Evolutionary conservation across 2,888 invertebrate species (phyloP).

Genomic region (Smittia sp.): DNA sequence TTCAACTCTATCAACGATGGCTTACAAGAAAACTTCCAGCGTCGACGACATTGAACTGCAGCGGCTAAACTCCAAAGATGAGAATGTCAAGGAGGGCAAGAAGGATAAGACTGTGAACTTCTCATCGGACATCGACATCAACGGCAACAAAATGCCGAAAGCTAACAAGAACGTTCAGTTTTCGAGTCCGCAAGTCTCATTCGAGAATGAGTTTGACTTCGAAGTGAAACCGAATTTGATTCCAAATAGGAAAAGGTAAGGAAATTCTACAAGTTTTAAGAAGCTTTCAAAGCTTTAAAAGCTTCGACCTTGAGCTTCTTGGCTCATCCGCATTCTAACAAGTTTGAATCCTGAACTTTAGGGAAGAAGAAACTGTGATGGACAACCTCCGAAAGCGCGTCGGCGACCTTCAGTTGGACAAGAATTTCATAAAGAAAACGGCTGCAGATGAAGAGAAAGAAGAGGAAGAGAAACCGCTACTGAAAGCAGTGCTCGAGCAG

Average conservation of each 20-base stretch:
- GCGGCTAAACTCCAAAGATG: background rate
- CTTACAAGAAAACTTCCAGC: background rate
- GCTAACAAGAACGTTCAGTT: constrained; percentile 32
- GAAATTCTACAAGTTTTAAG: background rate
- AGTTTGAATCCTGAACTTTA: constrained; percentile 30
- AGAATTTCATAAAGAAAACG: constrained; percentile 20
- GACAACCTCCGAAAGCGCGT: constrained; percentile 69
- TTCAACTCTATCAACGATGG: constrained; percentile 27
- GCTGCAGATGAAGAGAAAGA: background rate
- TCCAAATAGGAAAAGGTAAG: constrained; percentile 31
- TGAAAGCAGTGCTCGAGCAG: constrained; percentile 52
- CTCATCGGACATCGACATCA: constrained; percentile 34
- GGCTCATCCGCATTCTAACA: background rate
- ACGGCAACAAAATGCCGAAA: constrained; percentile 35
- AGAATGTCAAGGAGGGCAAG: background rate
- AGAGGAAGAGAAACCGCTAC: constrained; percentile 24
- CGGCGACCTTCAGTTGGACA: constrained; percentile 44
- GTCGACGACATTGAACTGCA: constrained; percentile 29
- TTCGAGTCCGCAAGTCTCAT: constrained; percentile 21
- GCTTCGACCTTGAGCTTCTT: background rate
- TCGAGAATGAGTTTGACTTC: constrained; percentile 31
- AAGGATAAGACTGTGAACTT: constrained; percentile 34
- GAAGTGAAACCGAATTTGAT: constrained; percentile 35
- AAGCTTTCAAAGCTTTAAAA: background rate
- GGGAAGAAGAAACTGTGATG: constrained; percentile 68